These are phyloP conservation scores for Brachypodius melanocephalos DNA, from an alignment of 2,113 vertebrate genomes.

Conservation along the genomic window DNA sequence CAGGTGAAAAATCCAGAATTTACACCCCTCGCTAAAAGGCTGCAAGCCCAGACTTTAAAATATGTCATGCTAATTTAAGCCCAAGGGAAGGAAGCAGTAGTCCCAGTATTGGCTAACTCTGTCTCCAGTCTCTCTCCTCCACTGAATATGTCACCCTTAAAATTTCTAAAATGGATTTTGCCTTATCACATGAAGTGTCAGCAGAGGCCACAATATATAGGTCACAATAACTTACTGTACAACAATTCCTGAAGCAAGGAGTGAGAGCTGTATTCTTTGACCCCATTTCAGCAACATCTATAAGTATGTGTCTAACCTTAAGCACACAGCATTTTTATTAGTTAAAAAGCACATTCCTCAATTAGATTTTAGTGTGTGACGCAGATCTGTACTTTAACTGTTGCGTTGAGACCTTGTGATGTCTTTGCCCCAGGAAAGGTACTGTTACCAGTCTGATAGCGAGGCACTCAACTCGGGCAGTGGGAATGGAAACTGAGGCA, in stretches of 20 bases:
- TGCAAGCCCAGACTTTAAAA: not conserved
- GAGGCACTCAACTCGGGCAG: accelerated
- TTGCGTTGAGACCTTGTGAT: not conserved
- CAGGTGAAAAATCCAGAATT: not conserved
- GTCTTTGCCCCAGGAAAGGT: not conserved
- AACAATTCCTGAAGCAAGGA: not conserved
- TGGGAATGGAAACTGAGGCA: not conserved
- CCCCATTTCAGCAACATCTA: not conserved
- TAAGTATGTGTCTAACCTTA: not conserved
- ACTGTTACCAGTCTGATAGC: not conserved
- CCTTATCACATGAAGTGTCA: not conserved
- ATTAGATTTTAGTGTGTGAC: not conserved
- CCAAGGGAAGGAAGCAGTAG: not conserved
- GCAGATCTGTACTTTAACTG: not conserved
- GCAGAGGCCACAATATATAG: not conserved
- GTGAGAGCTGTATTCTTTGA: not conserved
- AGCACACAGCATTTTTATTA: not conserved
- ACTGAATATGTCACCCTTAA: not conserved
- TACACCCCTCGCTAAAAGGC: not conserved
- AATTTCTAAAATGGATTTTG: not conserved
- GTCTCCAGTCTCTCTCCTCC: not conserved
- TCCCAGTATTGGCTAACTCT: not conserved
- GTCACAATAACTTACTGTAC: not conserved
- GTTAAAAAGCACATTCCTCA: not conserved
- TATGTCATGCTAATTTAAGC: not conserved